A percentile compares a stretch with the other conserved stretches of the same genome.
Conservation (phyloP, 2,797 vertebrate species). For the Urosaurus nigricauda region DNA sequence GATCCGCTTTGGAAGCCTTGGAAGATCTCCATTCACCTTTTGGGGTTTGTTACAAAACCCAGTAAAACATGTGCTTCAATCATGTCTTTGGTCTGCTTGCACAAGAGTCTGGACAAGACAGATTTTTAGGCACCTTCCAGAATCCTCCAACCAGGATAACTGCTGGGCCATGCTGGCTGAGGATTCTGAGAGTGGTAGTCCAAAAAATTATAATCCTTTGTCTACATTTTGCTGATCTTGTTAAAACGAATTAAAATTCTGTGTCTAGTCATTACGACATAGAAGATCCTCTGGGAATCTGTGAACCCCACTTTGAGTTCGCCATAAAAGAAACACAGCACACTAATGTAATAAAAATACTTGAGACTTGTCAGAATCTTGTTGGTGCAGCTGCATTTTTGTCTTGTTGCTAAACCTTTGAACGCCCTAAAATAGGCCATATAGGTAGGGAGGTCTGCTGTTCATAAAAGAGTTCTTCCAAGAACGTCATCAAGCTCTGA, state of each 20-base stretch:
- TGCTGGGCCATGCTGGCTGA: no score
- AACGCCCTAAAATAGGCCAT: not conserved
- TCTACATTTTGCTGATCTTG: not conserved
- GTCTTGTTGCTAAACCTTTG: not conserved
- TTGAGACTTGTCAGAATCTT: not conserved
- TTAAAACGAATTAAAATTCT: not conserved
- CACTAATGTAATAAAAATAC: not conserved
- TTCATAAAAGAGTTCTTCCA: no score
- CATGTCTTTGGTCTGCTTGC: no score
- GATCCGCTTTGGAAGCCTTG: not conserved
- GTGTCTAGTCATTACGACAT: no score
- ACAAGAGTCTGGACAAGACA: no score
- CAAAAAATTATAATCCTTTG: no score
- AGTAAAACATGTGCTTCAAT: no score
- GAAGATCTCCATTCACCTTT: not conserved
- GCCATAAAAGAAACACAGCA: not conserved
- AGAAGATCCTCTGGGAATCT: not conserved
- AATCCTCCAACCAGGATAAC: no score
- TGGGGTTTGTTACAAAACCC: no score
- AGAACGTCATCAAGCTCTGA: not conserved
- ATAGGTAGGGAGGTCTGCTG: not conserved
- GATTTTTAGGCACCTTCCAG: not conserved
- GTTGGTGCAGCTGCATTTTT: no score
- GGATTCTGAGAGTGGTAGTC: no score
- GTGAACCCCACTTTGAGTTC: not conserved